Conservation (phyloP, 2,113 vertebrate genomes). For the Sula dactylatra region DNA sequence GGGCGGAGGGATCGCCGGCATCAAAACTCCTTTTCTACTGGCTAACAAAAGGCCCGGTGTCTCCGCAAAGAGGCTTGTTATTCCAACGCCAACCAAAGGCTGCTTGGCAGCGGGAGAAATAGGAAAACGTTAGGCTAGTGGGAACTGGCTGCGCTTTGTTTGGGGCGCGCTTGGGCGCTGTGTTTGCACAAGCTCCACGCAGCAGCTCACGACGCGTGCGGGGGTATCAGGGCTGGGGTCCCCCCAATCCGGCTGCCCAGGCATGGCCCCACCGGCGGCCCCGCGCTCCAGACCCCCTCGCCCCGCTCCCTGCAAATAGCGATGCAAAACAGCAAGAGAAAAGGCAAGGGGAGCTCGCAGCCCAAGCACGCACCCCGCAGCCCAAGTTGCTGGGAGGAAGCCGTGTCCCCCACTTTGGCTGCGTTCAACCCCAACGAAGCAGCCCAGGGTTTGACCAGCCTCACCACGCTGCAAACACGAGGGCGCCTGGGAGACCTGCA, state of each 20-base stretch:
- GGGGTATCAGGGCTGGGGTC: not conserved
- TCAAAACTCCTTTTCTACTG: constrained; percentile 59
- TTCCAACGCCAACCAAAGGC: constrained; percentile 63
- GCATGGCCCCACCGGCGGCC: rapidly evolving
- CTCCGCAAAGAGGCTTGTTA: constrained; percentile 60
- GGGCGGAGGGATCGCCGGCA: not conserved
- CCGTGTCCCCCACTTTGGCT: rapidly evolving
- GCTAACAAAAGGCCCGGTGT: constrained; percentile 70
- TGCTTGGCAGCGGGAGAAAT: constrained; percentile 68
- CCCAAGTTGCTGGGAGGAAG: not conserved
- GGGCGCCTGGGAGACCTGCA: not conserved
- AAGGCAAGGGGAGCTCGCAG: not conserved
- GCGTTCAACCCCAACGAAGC: not conserved
- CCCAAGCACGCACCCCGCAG: not conserved
- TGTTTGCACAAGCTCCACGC: constrained; percentile 45
- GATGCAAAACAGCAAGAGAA: not conserved
- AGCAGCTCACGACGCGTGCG: not conserved
- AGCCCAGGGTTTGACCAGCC: not conserved
- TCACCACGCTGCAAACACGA: rapidly evolving
- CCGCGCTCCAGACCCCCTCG: not conserved
- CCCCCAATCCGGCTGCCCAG: rapidly evolving
- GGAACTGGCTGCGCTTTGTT: constrained; percentile 55
- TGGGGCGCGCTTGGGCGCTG: not conserved
- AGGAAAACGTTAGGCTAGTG: constrained; percentile 69
- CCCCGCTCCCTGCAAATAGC: rapidly evolving